Base-by-base conservation (phyloP, 2,797 vertebrate genomes). In the Cheirogaleus major region DNA sequence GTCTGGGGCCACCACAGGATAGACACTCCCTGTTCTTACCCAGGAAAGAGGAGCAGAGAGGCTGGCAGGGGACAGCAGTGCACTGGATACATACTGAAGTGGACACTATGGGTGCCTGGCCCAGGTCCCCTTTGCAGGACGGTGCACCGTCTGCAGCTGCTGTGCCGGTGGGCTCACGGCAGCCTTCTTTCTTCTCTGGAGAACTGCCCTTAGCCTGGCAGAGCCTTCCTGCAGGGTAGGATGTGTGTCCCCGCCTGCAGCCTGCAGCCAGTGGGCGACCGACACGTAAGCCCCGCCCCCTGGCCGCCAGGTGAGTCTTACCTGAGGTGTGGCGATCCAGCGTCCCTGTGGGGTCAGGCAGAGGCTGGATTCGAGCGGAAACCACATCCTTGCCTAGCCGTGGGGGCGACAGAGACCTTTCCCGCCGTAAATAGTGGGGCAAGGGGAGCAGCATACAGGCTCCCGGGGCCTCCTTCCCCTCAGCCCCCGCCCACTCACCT, bases 61-160 rank as follows among this genome's bases (percentile, higher is more conserved):
- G 27, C 79, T 83, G 80, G 73, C 72, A 59, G 80, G 27, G 75
- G 73, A 41, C 63, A 67, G 83, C 38, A 15, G 12, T 70, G 84
- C 57, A 30, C 15, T 25, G 15, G 75, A 81, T 8, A 2, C 8
- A 0, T 30, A 41, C 65, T 70, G 57, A 69, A 65, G 61, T 10
- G 38, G 50, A 38, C 14, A 43, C 63, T n/a, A 38, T 20, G 75
- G 73, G 79, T 41, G 22, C 52, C 57, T 87, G 0, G 5, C 41
- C 52, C 7, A 45, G 55, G 7, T 38, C 38, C 14, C 45, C 55
- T 52, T 52, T 55, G 48, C 25, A 11, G 2, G 72, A 43, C 5
- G 0, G 32, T 22, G 35, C 14, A 13, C 35, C 43, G 8, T 20
- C 25, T 4, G 8, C 4, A 43, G 65, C 22, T 52, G 57, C 35